Percentiles rank a stretch among this genome's conserved stretches.
Evolutionary conservation across 2,113 vertebrate genomes (phyloP).

Genomic region (Bufo bufo): DNA sequence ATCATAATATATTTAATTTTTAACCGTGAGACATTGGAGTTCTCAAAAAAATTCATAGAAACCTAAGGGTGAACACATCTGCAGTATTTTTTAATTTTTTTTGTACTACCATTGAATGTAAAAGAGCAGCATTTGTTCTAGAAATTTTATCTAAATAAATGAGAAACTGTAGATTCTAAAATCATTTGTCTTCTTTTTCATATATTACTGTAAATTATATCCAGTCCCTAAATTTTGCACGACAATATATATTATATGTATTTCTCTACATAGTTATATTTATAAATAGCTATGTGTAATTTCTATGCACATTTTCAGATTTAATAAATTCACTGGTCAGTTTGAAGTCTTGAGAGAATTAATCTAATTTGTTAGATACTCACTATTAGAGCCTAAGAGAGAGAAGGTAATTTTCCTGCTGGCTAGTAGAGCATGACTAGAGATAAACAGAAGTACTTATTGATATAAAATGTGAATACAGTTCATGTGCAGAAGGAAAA

Average conservation of each 20-base stretch:
- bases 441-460: conserved; percentile 12
- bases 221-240: not conserved
- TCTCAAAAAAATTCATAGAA: too few relatives aligned
- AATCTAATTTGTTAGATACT: conserved; percentile 33
- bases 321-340: conserved; percentile 26
- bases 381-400: conserved; percentile 30
- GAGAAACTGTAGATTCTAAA: not conserved
- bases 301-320: not conserved
- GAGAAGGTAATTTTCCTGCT: conserved; percentile 43
- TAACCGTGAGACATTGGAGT: too few relatives aligned
- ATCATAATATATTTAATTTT: too few relatives aligned
- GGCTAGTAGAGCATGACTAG: conserved; percentile 24
- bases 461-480: conserved; percentile 4
- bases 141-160: not conserved
- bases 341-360: conserved; percentile 32
- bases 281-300: not conserved
- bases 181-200: not conserved
- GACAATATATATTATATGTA: not conserved
- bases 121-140: not conserved
- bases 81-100: not conserved
- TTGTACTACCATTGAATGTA: not conserved
- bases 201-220: not conserved
- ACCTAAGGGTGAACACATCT: too few relatives aligned
- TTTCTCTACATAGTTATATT: not conserved
- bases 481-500: not conserved